These are phyloP conservation scores for Leptura quadrifasciata DNA, from an alignment of 2,888 invertebrate genomes.

Conservation along the genomic window DNA sequence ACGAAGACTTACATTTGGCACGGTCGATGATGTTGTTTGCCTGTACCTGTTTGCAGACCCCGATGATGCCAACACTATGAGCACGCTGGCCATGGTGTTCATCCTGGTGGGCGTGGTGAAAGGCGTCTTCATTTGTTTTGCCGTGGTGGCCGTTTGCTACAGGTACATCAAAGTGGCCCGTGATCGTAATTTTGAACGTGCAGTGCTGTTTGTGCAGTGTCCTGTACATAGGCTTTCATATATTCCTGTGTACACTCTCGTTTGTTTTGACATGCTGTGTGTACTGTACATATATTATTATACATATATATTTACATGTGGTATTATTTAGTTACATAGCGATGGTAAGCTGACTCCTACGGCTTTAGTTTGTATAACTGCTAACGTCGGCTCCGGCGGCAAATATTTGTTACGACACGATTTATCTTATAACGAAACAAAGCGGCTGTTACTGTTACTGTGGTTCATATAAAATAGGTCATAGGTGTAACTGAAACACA, in stretches of 20 bases:
- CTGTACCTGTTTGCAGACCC: constrained; percentile 78
- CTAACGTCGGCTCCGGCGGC: background rate
- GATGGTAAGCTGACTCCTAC: constrained; percentile 40
- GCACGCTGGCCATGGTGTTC: constrained; percentile 93
- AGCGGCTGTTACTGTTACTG: no score
- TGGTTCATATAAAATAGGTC: no score
- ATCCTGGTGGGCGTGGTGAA: constrained; percentile 94
- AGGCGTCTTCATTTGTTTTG: constrained; percentile 96
- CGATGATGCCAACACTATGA: constrained; percentile 87
- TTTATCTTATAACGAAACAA: background rate
- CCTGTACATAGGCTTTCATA: constrained; percentile 71
- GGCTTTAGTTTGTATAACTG: background rate
- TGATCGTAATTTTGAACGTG: constrained; percentile 39
- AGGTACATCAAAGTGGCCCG: constrained; percentile 78
- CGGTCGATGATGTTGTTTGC: constrained; percentile 40
- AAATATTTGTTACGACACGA: background rate
- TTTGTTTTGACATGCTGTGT: constrained; percentile 68
- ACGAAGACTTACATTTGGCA: constrained; percentile 48
- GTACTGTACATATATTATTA: constrained; percentile 67
- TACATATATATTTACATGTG: constrained; percentile 47
- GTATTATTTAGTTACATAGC: constrained; percentile 28
- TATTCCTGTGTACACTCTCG: constrained; percentile 51
- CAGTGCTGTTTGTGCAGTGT: constrained; percentile 61
- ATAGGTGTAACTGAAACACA: no score
- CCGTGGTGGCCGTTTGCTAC: constrained; percentile 96